phyloP scores from a whole-genome alignment of 2,888 invertebrate genomes.

The Bembecia ichneumoniformis region DNA sequence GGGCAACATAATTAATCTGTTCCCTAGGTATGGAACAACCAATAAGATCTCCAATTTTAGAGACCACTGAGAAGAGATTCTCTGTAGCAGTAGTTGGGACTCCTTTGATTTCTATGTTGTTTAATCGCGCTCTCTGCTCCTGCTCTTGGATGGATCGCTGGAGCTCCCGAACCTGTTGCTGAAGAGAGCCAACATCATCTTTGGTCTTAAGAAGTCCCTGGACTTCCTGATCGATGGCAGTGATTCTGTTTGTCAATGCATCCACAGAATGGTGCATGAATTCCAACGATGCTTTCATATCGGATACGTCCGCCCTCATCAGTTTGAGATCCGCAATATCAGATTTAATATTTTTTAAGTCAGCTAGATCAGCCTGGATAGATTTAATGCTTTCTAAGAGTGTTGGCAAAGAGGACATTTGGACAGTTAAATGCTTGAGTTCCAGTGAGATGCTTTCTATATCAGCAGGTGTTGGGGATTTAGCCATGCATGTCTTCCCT shows the following conservation, averaged over 20 bases:
- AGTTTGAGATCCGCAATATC: too few species aligned
- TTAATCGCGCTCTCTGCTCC: background rate
- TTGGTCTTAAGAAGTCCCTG: background rate
- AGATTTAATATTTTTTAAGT: too few species aligned
- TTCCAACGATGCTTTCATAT: background rate
- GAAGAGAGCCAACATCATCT: background rate
- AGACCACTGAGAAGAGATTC: background rate
- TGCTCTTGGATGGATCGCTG: background rate
- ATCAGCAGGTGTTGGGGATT: background rate
- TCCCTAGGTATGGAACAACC: background rate
- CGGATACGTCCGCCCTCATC: background rate
- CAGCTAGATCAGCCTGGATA: too few species aligned
- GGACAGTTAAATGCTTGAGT: background rate
- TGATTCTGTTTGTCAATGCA: background rate
- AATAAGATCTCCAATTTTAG: background rate
- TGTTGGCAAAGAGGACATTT: background rate
- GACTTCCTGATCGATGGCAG: background rate
- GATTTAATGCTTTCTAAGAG: background rate
- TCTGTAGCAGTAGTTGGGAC: background rate
- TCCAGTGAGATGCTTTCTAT: background rate
- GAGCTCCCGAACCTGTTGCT: background rate
- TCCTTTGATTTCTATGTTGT: background rate
- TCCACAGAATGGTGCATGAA: background rate
- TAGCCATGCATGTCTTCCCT: background rate
- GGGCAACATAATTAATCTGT: background rate